phyloP scores from a whole-genome alignment of 2,113 vertebrate species.

The Psilopogon haemacephalus region DNA sequence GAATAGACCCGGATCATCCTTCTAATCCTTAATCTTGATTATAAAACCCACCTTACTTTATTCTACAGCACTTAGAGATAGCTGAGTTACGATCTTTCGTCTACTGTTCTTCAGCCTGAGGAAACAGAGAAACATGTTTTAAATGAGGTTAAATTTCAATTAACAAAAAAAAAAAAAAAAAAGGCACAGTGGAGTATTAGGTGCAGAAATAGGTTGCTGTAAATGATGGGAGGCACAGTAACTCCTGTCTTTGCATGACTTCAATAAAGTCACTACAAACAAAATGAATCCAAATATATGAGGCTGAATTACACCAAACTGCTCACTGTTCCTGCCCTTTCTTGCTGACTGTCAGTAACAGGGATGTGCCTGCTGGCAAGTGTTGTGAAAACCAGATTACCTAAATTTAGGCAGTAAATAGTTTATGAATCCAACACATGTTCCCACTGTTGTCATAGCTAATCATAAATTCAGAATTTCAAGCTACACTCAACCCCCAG shows the following conservation, averaged over 20 bases:
- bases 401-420: slow-evolving; percentile 62
- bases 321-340: neutral
- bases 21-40: neutral
- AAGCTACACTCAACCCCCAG: neutral
- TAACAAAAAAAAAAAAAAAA: no score
- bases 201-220: neutral
- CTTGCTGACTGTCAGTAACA: neutral
- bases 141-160: neutral
- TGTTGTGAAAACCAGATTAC: slow-evolving; percentile 54
- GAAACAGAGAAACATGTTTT: neutral
- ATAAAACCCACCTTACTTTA: neutral
- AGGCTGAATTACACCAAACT: neutral
- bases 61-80: neutral
- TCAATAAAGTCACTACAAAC: neutral
- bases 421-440: slow-evolving; percentile 55
- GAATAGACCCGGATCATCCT: neutral
- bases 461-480: slow-evolving; percentile 41
- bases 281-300: neutral
- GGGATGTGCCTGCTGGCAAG: slow-evolving; percentile 52
- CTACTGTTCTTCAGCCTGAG: neutral
- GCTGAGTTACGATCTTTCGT: neutral
- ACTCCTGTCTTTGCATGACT: neutral
- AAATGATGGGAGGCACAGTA: neutral
- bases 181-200: no score
- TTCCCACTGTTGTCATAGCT: slow-evolving; percentile 42